Conservation (phyloP, 2,797 vertebrate genomes). For the Loris lydekkerianus region DNA sequence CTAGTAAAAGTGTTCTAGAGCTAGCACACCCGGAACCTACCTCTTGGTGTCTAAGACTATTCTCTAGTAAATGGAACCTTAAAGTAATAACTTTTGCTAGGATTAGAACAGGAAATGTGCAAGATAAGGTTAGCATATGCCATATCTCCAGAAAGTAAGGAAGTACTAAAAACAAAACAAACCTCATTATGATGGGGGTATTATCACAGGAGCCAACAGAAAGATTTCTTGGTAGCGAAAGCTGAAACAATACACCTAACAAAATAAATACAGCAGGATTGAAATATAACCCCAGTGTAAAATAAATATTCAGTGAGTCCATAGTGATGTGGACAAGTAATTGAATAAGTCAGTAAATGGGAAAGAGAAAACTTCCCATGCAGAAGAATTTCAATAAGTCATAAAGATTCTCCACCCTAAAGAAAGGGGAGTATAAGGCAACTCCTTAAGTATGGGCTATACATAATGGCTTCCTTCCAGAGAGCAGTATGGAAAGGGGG, state of each 20-base stretch:
- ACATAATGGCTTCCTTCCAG: neutral
- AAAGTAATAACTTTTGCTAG: neutral
- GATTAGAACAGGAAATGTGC: neutral
- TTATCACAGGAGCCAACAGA: conserved; percentile 4
- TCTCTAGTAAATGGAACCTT: conserved; percentile 31
- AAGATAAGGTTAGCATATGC: neutral
- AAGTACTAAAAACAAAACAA: neutral
- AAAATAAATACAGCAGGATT: conserved; percentile 21
- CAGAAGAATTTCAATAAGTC: conserved; percentile 32
- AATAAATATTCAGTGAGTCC: neutral
- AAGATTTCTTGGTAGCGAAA: neutral
- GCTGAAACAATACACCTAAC: neutral
- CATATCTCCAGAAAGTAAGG: neutral
- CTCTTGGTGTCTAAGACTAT: neutral
- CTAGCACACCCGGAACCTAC: neutral
- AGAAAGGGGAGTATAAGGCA: neutral
- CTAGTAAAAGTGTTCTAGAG: conserved; percentile 3
- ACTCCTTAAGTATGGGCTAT: neutral
- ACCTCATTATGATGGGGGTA: neutral
- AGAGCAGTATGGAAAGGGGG: neutral
- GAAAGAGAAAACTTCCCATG: neutral
- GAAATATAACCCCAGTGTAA: neutral
- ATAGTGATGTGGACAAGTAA: neutral
- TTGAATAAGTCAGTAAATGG: neutral
- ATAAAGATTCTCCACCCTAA: neutral